Conservation (phyloP, 2,888 invertebrate genomes). For the Torymus aiolomorphi region DNA sequence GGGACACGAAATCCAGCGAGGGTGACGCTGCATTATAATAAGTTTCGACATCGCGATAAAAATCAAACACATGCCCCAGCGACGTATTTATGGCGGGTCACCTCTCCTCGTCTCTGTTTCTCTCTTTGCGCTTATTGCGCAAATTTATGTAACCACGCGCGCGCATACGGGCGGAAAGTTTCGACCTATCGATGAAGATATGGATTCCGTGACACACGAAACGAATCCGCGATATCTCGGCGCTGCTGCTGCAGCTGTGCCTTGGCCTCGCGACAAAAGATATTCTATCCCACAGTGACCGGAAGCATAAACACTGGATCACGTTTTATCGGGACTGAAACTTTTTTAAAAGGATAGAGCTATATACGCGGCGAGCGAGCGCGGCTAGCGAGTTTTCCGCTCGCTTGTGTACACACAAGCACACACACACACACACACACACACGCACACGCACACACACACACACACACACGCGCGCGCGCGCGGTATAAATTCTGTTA, state of each 20-base stretch:
- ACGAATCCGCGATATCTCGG: slow-evolving; percentile 28
- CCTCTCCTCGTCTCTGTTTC: background rate
- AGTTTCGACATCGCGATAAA: slow-evolving; percentile 50
- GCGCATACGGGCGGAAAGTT: slow-evolving; percentile 15
- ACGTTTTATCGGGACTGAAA: slow-evolving; percentile 46
- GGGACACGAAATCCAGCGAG: background rate
- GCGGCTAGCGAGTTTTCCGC: background rate
- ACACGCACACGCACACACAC: too few species aligned
- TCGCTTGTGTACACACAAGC: too few species aligned
- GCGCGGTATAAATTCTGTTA: slow-evolving; percentile 44
- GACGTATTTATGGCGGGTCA: slow-evolving; percentile 27
- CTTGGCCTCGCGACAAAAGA: slow-evolving; percentile 32
- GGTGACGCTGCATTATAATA: slow-evolving; percentile 43
- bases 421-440: too few species aligned
- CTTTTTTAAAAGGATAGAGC: slow-evolving; percentile 26
- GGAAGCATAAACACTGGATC: slow-evolving; percentile 53
- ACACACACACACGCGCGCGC: too few species aligned
- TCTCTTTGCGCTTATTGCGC: slow-evolving; percentile 29
- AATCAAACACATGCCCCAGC: slow-evolving; percentile 28
- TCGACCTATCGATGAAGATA: slow-evolving; percentile 47
- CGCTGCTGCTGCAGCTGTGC: too few species aligned
- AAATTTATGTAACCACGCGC: slow-evolving; percentile 36
- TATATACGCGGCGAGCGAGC: background rate
- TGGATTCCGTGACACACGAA: slow-evolving; percentile 49
- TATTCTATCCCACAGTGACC: slow-evolving; percentile 46